Evolutionary conservation across 2,888 invertebrate species (phyloP).

Genomic region (Ectobius pallidus): DNA sequence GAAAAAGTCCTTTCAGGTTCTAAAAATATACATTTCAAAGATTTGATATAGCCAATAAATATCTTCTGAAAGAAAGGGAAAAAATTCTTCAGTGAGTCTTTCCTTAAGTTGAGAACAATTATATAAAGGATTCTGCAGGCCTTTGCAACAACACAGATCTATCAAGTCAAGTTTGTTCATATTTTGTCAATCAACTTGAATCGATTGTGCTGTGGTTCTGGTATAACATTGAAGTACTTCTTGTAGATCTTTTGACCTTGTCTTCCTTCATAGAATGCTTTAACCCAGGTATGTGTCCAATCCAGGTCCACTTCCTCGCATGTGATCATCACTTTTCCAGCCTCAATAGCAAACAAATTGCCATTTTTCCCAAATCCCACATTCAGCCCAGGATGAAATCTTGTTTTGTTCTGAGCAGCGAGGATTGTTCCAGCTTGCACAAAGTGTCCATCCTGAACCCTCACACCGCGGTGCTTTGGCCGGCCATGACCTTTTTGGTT

Average conservation of each 20-base stretch:
- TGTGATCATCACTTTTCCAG: constrained; percentile 79
- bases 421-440: constrained; percentile 72
- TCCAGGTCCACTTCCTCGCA: constrained; percentile 82
- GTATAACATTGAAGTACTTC: constrained; percentile 85
- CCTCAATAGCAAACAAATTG: constrained; percentile 78
- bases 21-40: too few species aligned
- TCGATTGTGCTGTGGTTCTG: constrained; percentile 75
- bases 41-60: too few species aligned
- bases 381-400: constrained; percentile 83
- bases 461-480: constrained; percentile 81
- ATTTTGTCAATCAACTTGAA: constrained; percentile 79
- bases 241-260: constrained; percentile 73
- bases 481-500: constrained; percentile 66
- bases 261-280: constrained; percentile 67
- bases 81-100: too few species aligned
- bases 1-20: too few species aligned
- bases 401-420: constrained; percentile 68
- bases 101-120: too few species aligned
- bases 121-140: too few species aligned
- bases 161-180: too few species aligned
- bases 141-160: too few species aligned
- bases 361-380: constrained; percentile 81
- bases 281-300: constrained; percentile 78
- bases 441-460: constrained; percentile 70
- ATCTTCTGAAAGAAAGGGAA: too few species aligned